Evolutionary conservation across 2,113 vertebrate species (phyloP), one percentile per base, ranked within the genome.

Genomic region (Lynx canadensis): DNA sequence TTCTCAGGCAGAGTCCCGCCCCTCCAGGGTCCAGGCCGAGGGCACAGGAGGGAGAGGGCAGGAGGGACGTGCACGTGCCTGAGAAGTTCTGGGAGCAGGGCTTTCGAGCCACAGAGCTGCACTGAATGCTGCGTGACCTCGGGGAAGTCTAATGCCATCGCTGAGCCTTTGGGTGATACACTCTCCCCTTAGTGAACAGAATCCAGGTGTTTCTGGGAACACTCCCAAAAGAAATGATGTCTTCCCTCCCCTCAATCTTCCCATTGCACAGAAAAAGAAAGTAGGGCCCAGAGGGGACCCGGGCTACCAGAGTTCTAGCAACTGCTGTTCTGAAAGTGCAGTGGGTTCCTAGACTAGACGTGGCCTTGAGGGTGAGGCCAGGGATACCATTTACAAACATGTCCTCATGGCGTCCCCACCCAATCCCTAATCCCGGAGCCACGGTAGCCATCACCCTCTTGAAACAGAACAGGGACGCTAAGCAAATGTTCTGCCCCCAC

Each of bases 41-140:
- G 50, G 29, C 41, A 84, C 29, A 41, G 27, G 18, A 31, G 0
- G 8, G 4, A 23, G 50, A 45, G 5, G 7, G 14, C 14, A 12
- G 2, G 9, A 10, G 4, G 15, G 15, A 16, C 21, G 14, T 4
- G 1, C 4, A 2, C 10, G n/a, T n/a, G 6, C 33, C 38, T 41
- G 31, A 52, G 33, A 69, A n/a, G 16, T 38, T n/a, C 65, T 41
- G 13, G 36, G 63, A 85, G 33, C 8, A 25, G 4, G 1, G 11
- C 68, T 63, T 8, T 90, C 63, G 8, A 0, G 65, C 68, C 78
- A 25, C 78, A 25, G 33, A 45, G 55, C 21, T 38, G 23, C 9
- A 69, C 11, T 6, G 14, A 89, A 63, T 5, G 25, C 41, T 36
- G 57, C 36, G 66, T 48, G 57, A 29, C 79, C 82, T 93, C 69